These are phyloP conservation scores for Agrochola litura DNA, from an alignment of 2,888 invertebrate genomes.

Conservation along the genomic window DNA sequence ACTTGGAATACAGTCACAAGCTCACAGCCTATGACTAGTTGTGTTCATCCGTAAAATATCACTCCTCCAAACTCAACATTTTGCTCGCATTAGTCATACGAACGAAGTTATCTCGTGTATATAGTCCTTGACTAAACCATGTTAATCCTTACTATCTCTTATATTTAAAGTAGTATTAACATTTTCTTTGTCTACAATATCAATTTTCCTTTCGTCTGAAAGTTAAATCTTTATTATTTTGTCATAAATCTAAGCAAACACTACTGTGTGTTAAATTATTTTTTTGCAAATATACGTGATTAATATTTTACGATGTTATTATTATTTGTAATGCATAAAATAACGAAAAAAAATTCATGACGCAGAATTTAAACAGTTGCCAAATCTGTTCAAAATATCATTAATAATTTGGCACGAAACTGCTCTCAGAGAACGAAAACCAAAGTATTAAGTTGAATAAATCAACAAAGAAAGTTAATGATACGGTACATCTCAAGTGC, in stretches of 20 bases:
- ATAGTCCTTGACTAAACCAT: conserved; percentile 46
- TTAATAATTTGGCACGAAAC: neutral
- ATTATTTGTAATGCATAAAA: conserved; percentile 6
- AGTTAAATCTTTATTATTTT: conserved; percentile 33
- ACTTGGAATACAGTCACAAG: neutral
- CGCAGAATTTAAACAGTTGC: neutral
- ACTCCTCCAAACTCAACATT: conserved; percentile 27
- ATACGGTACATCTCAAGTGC: neutral
- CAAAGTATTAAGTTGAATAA: neutral
- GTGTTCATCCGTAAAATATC: conserved; percentile 7
- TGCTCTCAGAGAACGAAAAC: neutral
- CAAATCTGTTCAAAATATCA: neutral
- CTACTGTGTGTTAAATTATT: conserved; percentile 48
- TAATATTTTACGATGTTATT: conserved; percentile 21
- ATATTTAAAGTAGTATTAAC: conserved; percentile 57
- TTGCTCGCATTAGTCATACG: conserved; percentile 40
- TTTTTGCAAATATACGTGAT: neutral
- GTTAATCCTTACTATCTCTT: conserved; percentile 60
- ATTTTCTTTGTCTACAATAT: conserved; percentile 49
- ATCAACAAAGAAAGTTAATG: neutral
- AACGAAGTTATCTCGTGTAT: conserved; percentile 50
- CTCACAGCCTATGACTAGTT: neutral
- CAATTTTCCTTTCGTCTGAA: conserved; percentile 40
- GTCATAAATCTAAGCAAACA: conserved; percentile 37
- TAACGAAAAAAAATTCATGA: no score